These are phyloP conservation scores for Sarcophaga subvicina DNA, from an alignment of 2,888 invertebrate genomes.

Conservation along the genomic window DNA sequence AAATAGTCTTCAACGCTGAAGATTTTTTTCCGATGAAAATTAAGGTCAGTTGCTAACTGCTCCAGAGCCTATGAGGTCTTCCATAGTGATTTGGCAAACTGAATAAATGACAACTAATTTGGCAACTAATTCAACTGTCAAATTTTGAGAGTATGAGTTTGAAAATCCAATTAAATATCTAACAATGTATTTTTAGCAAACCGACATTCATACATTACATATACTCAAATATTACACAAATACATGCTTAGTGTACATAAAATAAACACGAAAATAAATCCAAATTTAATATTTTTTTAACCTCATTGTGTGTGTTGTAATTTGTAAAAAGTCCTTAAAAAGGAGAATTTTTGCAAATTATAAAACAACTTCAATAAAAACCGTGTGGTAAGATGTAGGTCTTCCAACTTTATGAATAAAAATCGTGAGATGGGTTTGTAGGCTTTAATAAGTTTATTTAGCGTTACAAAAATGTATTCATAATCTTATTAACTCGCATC, in stretches of 20 bases:
- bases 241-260: not conserved
- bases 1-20: no score
- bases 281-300: not conserved
- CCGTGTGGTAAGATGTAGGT: not conserved
- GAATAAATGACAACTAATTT: no score
- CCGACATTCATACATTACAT: no score
- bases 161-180: no score
- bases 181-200: no score
- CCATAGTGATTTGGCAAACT: no score
- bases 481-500: constrained; percentile 7
- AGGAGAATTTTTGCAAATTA: not conserved
- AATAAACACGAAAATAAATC: not conserved
- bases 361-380: not conserved
- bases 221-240: no score
- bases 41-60: no score
- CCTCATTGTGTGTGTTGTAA: not conserved
- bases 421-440: not conserved
- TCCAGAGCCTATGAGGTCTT: no score
- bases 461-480: constrained; percentile 2
- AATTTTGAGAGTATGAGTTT: no score
- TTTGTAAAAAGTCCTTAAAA: not conserved
- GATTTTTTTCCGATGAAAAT: no score
- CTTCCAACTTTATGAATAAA: not conserved
- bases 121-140: no score
- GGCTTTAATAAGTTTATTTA: not conserved